phyloP scores from a whole-genome alignment of 2,888 invertebrate genomes.

The Linnaemya vulpina region DNA sequence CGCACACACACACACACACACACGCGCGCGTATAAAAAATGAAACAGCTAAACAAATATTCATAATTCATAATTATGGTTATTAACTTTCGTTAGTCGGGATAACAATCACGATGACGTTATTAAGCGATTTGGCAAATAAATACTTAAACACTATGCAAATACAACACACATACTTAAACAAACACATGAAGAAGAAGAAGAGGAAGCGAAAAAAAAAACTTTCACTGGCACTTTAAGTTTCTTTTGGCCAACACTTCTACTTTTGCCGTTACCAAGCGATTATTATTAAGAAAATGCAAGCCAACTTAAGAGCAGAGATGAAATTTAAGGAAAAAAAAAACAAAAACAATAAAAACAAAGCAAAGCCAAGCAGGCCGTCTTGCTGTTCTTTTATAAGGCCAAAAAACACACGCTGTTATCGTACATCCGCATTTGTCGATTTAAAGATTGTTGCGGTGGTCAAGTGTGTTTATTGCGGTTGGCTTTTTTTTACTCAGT shows the following conservation, averaged over 20 bases:
- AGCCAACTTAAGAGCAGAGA: constrained; percentile 8
- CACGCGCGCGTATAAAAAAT: neutral
- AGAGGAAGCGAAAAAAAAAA: constrained; percentile 25
- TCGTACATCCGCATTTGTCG: constrained; percentile 37
- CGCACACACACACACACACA: neutral
- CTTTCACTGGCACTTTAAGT: constrained; percentile 67
- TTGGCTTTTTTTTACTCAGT: constrained; percentile 4
- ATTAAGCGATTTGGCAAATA: constrained; percentile 54
- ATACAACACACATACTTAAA: neutral
- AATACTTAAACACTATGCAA: neutral
- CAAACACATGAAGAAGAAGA: constrained; percentile 16
- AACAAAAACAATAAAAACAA: neutral
- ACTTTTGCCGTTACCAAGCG: constrained; percentile 26
- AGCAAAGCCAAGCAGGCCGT: constrained; percentile 9
- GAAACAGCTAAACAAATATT: neutral
- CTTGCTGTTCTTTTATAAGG: constrained; percentile 18
- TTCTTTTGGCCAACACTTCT: constrained; percentile 66
- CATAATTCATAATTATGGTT: constrained; percentile 8
- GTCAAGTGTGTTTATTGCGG: constrained; percentile 21
- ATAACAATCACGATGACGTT: constrained; percentile 59
- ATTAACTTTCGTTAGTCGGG: constrained; percentile 59
- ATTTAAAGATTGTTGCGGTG: constrained; percentile 14
- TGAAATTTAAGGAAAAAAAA: neutral
- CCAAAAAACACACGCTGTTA: neutral
- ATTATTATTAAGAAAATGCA: constrained; percentile 43